Base-by-base conservation (phyloP, 1,140 invertebrate species). In the Danaus plexippus region DNA sequence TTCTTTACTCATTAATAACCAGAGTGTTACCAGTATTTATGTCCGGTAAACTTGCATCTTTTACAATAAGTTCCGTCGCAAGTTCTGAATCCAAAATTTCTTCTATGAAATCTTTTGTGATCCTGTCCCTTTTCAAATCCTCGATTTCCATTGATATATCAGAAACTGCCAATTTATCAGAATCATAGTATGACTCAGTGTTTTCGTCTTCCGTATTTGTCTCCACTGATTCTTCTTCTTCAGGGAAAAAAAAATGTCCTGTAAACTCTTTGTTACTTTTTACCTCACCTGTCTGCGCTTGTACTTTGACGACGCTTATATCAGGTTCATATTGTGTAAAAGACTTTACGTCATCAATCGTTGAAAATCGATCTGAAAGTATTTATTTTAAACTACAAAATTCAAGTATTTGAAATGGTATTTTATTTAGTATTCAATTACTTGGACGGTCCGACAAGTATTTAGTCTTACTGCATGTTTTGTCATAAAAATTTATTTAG, bases 241-340 rank as follows among this genome's bases (percentile, higher is more conserved):
- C 83, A 43, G 83, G 83, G 54, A 85, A 85, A 64, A 86, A 86
- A 42, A 75, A 85, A 69, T 86, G 78, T 11, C 83, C 83, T 45
- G 77, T 80, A 61, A 79, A 82, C 48, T 83, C 75, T 45, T 61
- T 47, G 60, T 83, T 85, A 42, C 51, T 40, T 47, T 63, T 64
- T 9, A 75, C 54, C 73, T 78, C 67, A 18, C 73, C 71, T n/a
- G 81, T 53, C 63, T 80, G 76, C n/a, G 81, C 78, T 57, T 74
- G 72, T 43, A 86, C 71, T 62, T 70, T 74, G 32, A 83, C 50
- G 9, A 73, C 73, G 41, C 60, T 75, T 1, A 79, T 69, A 22
- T 69, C 63, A 7, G 57, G 51, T 42, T 53, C 12, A 42, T 57
- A 42, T 51, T 69, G 54, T 22, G 61, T 59, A 54, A 59, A 42